These are phyloP conservation scores for Aphaenogaster rudis DNA, from an alignment of 1,140 invertebrate species.

Conservation along the genomic window DNA sequence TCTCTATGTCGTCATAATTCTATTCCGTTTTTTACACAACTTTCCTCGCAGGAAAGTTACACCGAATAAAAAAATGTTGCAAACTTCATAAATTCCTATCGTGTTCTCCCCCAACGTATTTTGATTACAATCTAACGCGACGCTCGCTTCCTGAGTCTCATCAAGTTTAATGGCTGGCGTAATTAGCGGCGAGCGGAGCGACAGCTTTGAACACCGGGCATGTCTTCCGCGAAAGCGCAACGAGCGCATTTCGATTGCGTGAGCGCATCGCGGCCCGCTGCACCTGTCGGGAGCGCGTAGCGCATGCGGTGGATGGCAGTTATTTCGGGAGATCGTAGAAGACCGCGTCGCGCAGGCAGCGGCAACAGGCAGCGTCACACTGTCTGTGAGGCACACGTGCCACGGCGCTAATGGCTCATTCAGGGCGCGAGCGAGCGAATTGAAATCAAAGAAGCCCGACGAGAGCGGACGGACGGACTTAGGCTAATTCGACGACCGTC, in stretches of 20 bases:
- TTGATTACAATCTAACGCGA: background rate
- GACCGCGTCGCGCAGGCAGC: background rate
- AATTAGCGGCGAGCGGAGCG: constrained; percentile 62
- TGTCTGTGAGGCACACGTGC: constrained; percentile 70
- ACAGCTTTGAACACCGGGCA: constrained; percentile 6
- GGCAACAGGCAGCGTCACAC: constrained; percentile 69
- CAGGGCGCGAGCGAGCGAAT: constrained; percentile 61
- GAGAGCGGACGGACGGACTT: background rate
- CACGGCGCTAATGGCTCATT: constrained; percentile 74
- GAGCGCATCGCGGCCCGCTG: constrained; percentile 52
- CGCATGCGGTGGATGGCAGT: constrained; percentile 22
- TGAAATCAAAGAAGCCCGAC: constrained; percentile 61
- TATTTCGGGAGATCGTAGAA: constrained; percentile 69
- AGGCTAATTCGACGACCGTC: constrained; percentile 49
- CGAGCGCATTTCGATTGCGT: constrained; percentile 68
- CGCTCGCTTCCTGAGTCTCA: background rate
- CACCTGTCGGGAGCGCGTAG: constrained; percentile 50
- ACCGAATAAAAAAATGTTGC: background rate
- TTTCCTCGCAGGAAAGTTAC: background rate
- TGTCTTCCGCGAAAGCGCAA: constrained; percentile 68
- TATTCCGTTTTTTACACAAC: background rate
- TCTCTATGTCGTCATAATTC: background rate
- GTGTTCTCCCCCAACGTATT: background rate
- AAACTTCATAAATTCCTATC: background rate
- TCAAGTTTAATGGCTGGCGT: constrained; percentile 30